These are phyloP conservation scores for Anastrepha obliqua DNA, from an alignment of 1,140 invertebrate species.

Conservation along the genomic window DNA sequence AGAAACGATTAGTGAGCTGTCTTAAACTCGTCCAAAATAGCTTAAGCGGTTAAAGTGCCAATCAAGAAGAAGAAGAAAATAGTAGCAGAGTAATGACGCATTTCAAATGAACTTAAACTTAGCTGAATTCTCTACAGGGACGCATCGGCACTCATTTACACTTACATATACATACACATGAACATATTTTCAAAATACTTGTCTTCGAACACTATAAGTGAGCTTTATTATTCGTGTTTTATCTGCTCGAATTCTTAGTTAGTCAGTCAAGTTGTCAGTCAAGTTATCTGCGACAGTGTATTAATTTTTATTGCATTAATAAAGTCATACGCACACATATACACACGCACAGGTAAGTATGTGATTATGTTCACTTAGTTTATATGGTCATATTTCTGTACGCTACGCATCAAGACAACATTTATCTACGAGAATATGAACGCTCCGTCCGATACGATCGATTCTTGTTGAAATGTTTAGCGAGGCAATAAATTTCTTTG, in stretches of 20 bases:
- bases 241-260: neutral
- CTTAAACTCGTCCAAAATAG: too few species aligned
- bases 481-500: conserved; percentile 32
- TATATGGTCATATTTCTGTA: neutral
- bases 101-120: too few species aligned
- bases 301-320: conserved; percentile 51
- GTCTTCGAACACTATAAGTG: neutral
- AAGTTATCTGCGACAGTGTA: neutral
- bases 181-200: neutral
- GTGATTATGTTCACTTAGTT: neutral
- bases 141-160: neutral
- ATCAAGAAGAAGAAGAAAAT: too few species aligned
- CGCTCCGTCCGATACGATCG: conserved; percentile 7
- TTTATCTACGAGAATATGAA: neutral
- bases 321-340: neutral
- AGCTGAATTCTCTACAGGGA: neutral
- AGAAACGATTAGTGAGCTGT: too few species aligned
- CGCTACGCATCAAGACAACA: conserved; percentile 16
- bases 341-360: neutral
- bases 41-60: too few species aligned
- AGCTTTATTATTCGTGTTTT: neutral
- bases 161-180: neutral
- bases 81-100: too few species aligned
- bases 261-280: neutral
- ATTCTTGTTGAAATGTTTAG: conserved; percentile 2